These are phyloP conservation scores for Synanthedon andrenaeformis DNA, from an alignment of 2,888 invertebrate species.

Conservation along the genomic window DNA sequence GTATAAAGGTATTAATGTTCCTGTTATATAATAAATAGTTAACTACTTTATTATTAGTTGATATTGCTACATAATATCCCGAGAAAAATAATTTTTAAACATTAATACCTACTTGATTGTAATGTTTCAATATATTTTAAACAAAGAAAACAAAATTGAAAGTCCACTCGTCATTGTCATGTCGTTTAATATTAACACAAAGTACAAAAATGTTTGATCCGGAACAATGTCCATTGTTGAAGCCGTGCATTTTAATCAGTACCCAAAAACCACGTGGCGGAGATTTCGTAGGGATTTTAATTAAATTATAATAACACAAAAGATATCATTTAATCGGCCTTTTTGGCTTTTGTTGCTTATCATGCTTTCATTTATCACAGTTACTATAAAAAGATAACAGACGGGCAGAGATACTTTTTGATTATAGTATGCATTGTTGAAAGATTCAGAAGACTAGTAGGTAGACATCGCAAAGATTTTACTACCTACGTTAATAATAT, in stretches of 20 bases:
- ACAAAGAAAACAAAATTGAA: slow-evolving; percentile 20
- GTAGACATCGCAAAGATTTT: too few relatives aligned
- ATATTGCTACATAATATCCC: neutral
- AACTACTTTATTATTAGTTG: too few relatives aligned
- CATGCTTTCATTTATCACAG: too few relatives aligned
- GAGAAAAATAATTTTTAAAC: neutral
- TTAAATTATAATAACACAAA: slow-evolving; percentile 12
- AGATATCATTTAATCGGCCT: too few relatives aligned
- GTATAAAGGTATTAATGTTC: too few relatives aligned
- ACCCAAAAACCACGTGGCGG: slow-evolving; percentile 12
- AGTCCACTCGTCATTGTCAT: slow-evolving; percentile 32
- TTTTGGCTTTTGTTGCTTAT: too few relatives aligned
- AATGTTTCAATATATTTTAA: neutral
- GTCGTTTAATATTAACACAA: slow-evolving; percentile 43
- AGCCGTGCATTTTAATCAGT: slow-evolving; percentile 47
- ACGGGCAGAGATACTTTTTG: too few relatives aligned
- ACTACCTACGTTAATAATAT: too few relatives aligned
- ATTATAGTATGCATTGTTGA: too few relatives aligned
- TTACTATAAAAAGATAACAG: too few relatives aligned
- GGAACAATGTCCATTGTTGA: slow-evolving; percentile 41
- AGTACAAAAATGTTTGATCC: slow-evolving; percentile 48
- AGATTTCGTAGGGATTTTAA: slow-evolving; percentile 12
- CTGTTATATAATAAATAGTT: too few relatives aligned
- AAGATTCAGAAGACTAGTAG: too few relatives aligned
- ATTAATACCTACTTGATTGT: neutral